Conservation (phyloP, 2,797 vertebrate genomes). For the Hippoglossus hippoglossus region DNA sequence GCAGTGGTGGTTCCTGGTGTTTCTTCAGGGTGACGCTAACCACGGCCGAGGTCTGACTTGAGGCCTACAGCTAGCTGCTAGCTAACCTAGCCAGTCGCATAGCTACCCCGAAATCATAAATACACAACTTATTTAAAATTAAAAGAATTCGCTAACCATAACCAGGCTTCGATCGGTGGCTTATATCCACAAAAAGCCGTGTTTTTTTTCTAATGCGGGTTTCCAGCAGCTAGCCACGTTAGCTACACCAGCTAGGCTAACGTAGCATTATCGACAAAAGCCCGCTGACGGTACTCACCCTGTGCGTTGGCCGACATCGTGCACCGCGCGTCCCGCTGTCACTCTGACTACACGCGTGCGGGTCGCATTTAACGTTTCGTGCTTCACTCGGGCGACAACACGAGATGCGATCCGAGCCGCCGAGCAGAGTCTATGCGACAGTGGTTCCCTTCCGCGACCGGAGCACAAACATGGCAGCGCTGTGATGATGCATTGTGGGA, state of each 20-base stretch:
- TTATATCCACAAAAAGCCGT: constrained; percentile 10
- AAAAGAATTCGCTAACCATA: neutral
- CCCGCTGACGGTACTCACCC: constrained; percentile 70
- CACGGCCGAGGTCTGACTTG: neutral
- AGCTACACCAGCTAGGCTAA: constrained; percentile 45
- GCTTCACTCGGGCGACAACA: constrained; percentile 13
- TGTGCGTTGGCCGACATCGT: constrained; percentile 80
- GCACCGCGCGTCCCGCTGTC: constrained; percentile 60
- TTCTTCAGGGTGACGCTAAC: neutral
- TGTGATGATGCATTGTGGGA: constrained; percentile 76
- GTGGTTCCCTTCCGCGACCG: constrained; percentile 26
- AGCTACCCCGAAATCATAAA: neutral
- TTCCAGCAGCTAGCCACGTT: constrained; percentile 16
- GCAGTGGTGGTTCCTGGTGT: no score
- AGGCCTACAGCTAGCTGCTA: neutral
- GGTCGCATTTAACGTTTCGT: constrained; percentile 65
- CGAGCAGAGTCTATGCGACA: constrained; percentile 33
- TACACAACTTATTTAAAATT: neutral
- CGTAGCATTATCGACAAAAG: constrained; percentile 31
- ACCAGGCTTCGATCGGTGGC: neutral
- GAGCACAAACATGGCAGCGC: constrained; percentile 76
- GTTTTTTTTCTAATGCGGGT: neutral
- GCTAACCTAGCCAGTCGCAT: neutral
- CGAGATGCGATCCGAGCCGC: neutral
- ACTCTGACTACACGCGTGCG: constrained; percentile 41